A percentile compares a stretch with the other conserved stretches of the same genome.
phyloP scores from a whole-genome alignment of 2,888 invertebrate species.

The Lepidocyrtoides sp. region DNA sequence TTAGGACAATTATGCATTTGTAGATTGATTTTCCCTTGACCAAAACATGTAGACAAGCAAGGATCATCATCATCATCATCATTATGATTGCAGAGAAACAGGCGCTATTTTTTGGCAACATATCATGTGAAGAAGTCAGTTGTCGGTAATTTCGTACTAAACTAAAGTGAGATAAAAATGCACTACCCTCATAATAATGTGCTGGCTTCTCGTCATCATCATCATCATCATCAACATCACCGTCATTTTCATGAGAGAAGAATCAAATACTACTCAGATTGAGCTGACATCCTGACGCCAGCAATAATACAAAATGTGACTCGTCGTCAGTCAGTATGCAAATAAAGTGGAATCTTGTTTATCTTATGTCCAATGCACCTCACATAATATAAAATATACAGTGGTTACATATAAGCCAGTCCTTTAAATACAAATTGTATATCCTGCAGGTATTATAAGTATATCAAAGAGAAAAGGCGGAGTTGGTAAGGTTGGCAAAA shows the following conservation, averaged over 20 bases:
- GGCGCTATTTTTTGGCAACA: slow-evolving; percentile 49
- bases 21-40: slow-evolving; percentile 49
- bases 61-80: neutral
- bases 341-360: slow-evolving; percentile 76
- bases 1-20: slow-evolving; percentile 49
- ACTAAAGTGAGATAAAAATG: slow-evolving; percentile 48
- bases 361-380: neutral
- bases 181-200: slow-evolving; percentile 25
- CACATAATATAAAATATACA: neutral
- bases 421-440: neutral
- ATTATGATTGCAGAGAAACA: neutral
- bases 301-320: slow-evolving; percentile 71
- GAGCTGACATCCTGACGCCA: slow-evolving; percentile 74
- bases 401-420: neutral
- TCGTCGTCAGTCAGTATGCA: slow-evolving; percentile 67
- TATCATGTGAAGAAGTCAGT: slow-evolving; percentile 46
- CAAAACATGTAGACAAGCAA: slow-evolving; percentile 16
- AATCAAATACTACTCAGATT: slow-evolving; percentile 49
- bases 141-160: slow-evolving; percentile 32
- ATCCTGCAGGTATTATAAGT: neutral
- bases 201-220: slow-evolving; percentile 55
- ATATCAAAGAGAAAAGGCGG: slow-evolving; percentile 49
- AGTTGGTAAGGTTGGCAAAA: slow-evolving; percentile 47
- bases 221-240: slow-evolving; percentile 28
- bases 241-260: slow-evolving; percentile 21